A percentile compares a stretch with the other conserved stretches of the same genome.
Conservation (phyloP, 1,140 invertebrate species). For the Nautilus pompilius region DNA sequence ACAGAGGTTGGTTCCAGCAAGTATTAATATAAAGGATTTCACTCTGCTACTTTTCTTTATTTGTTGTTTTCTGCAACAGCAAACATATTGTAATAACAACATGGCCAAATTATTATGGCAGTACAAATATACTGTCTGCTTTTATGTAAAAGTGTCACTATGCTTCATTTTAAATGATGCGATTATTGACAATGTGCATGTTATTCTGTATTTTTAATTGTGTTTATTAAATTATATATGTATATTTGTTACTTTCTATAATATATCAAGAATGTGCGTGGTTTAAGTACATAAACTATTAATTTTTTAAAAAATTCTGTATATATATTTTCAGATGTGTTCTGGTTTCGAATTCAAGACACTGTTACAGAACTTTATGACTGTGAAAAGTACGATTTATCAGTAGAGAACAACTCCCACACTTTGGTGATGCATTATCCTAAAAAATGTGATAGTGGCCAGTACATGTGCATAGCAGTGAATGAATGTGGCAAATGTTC, state of each 20-base stretch:
- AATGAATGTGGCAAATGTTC: conserved; percentile 40
- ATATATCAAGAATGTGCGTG: neutral
- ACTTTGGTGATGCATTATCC: conserved; percentile 37
- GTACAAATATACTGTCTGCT: no score
- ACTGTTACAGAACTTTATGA: conserved; percentile 44
- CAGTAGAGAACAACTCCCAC: conserved; percentile 28
- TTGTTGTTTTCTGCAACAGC: no score
- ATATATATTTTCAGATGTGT: conserved; percentile 40
- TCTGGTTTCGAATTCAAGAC: conserved; percentile 42
- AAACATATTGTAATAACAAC: no score
- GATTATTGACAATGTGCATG: no score
- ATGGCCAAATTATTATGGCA: no score
- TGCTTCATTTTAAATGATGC: no score
- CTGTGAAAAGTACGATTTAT: conserved; percentile 39
- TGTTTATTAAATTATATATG: neutral
- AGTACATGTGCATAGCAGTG: conserved; percentile 47
- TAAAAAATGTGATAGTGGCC: conserved; percentile 26
- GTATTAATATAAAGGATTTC: no score
- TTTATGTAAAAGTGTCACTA: no score
- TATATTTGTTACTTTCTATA: neutral
- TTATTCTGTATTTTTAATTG: conserved; percentile 1
- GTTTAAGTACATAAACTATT: neutral
- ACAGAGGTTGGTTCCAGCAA: no score
- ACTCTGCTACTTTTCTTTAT: no score
- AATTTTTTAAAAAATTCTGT: neutral